Evolutionary conservation across 2,888 invertebrate species (phyloP).

Genomic region (Xestia rhomboidea): DNA sequence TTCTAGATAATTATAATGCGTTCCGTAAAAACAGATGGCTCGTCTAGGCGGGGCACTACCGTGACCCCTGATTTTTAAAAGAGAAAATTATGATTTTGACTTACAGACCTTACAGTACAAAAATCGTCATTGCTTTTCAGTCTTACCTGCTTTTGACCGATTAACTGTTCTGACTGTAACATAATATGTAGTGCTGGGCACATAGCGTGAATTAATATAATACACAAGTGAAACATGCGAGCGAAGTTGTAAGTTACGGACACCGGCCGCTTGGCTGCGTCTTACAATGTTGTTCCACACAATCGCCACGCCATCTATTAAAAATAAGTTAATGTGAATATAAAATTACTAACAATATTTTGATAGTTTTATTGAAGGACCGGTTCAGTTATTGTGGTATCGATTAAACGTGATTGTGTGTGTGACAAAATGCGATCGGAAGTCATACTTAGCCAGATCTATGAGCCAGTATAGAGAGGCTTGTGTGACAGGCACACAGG

Average conservation of each 20-base stretch:
- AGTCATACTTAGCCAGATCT: neutral
- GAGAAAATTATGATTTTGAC: neutral
- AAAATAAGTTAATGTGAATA: slow-evolving; percentile 49
- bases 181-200: slow-evolving; percentile 10
- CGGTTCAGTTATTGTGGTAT: neutral
- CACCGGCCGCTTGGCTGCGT: slow-evolving; percentile 39
- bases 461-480: neutral
- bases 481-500: neutral
- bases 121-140: neutral
- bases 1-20: neutral
- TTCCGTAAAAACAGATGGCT: neutral
- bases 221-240: slow-evolving; percentile 34
- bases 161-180: neutral
- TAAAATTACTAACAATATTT: slow-evolving; percentile 39
- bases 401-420: neutral
- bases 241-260: slow-evolving; percentile 37
- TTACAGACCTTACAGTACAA: neutral
- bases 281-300: slow-evolving; percentile 52
- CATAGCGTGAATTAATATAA: slow-evolving; percentile 61
- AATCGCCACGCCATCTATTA: slow-evolving; percentile 54
- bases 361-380: slow-evolving; percentile 43
- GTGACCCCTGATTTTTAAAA: neutral
- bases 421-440: neutral
- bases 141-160: neutral
- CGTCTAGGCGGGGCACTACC: too few species aligned